Conservation (phyloP, 1,140 invertebrate species). For the Dendrolimus punctatus region DNA sequence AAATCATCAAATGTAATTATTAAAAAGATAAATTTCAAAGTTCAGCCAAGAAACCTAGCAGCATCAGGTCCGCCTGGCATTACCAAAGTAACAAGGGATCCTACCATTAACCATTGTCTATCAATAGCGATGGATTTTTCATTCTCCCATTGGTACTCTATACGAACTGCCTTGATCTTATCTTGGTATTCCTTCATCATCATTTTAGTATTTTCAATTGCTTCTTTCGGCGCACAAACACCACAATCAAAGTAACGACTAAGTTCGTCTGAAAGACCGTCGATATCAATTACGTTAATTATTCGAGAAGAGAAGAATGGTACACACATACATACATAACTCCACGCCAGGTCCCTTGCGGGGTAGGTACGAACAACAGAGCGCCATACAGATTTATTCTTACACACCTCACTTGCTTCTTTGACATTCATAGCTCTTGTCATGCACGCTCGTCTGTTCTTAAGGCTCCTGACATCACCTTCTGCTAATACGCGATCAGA, state of each 20-base stretch:
- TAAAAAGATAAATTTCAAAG: no score
- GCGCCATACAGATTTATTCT: no score
- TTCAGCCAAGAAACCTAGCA: no score
- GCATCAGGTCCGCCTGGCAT: no score
- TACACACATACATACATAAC: neutral
- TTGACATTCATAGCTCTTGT: no score
- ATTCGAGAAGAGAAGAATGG: neutral
- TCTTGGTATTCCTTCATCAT: constrained; percentile 24
- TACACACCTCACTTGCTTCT: no score
- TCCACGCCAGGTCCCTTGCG: no score
- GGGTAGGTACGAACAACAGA: no score
- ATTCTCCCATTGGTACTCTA: constrained; percentile 36
- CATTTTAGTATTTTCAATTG: constrained; percentile 20
- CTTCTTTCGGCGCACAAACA: constrained; percentile 27
- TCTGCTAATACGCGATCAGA: no score
- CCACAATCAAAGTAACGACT: constrained; percentile 41
- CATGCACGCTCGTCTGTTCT: no score
- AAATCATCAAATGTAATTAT: no score
- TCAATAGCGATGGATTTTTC: constrained; percentile 32
- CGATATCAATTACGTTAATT: constrained; percentile 1
- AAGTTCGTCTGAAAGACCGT: constrained; percentile 31
- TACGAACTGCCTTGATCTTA: constrained; percentile 23
- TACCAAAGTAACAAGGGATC: neutral
- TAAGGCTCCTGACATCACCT: no score
- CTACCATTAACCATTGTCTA: constrained; percentile 32